Evolutionary conservation across 2,797 vertebrate species (phyloP).

Genomic region (Rhabdomys pumilio): DNA sequence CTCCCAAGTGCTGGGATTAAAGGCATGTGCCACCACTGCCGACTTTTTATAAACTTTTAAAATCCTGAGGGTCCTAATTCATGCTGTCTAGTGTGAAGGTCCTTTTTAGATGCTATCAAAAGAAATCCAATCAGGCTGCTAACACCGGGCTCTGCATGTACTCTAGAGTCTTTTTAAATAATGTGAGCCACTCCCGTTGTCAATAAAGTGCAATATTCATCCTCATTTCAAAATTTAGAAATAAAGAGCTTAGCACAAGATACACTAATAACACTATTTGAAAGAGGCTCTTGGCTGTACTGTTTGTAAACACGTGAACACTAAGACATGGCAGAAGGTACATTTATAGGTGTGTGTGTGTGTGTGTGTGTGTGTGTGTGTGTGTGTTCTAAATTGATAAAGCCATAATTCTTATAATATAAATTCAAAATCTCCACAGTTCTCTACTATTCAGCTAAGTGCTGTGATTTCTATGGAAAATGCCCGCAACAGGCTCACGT

Average conservation of each 20-base stretch:
- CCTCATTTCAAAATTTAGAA: slow-evolving; percentile 81
- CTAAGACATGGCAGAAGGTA: slow-evolving; percentile 43
- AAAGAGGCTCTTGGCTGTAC: slow-evolving; percentile 76
- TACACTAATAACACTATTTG: not conserved
- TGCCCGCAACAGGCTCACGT: not conserved
- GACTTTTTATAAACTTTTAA: not conserved
- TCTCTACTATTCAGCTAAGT: slow-evolving; percentile 50
- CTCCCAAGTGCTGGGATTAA: too few relatives aligned
- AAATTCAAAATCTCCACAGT: slow-evolving; percentile 78
- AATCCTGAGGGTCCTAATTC: not conserved
- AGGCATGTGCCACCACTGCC: too few relatives aligned
- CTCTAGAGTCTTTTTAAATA: slow-evolving; percentile 88
- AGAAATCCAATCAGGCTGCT: not conserved
- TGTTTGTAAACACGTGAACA: slow-evolving; percentile 50
- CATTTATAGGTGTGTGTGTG: not conserved
- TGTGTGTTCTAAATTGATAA: slow-evolving; percentile 57
- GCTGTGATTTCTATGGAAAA: not conserved
- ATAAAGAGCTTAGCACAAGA: slow-evolving; percentile 78
- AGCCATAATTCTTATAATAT: slow-evolving; percentile 79
- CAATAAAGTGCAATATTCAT: slow-evolving; percentile 92
- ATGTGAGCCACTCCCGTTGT: slow-evolving; percentile 88
- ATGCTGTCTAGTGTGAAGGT: not conserved
- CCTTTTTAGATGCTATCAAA: not conserved
- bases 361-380: not conserved
- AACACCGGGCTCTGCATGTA: slow-evolving; percentile 69